Conservation (phyloP, 2,113 vertebrate species). For the Neolamprologus modestus region DNA sequence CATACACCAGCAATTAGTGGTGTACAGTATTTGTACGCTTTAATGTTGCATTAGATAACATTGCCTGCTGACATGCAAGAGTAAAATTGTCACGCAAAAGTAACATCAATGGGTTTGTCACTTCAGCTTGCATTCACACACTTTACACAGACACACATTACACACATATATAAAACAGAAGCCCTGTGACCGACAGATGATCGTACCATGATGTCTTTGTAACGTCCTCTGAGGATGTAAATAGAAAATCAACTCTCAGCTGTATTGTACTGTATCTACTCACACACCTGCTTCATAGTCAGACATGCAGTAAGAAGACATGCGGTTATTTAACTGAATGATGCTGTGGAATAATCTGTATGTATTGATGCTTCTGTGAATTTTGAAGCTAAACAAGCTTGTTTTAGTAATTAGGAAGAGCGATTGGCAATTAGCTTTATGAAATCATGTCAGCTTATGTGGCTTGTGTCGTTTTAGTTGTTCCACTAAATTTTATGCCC, state of each 20-base stretch:
- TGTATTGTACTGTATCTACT: background rate
- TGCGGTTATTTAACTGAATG: background rate
- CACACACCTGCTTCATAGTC: background rate
- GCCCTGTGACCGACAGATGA: conserved; percentile 26
- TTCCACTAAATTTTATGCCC: background rate
- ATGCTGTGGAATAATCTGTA: background rate
- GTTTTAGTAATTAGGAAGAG: conserved; percentile 14
- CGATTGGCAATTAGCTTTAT: conserved; percentile 13
- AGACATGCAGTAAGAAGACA: background rate
- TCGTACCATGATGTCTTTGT: conserved; percentile 1
- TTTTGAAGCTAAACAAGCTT: conserved; percentile 4
- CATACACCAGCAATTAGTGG: background rate
- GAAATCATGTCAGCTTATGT: background rate
- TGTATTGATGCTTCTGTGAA: background rate
- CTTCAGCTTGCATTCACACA: background rate
- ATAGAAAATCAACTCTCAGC: conserved; percentile 4
- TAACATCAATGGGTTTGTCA: background rate
- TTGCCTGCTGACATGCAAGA: background rate
- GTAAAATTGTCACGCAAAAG: background rate
- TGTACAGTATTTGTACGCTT: background rate
- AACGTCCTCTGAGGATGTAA: conserved; percentile 3
- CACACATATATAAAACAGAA: background rate
- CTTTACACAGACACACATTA: background rate
- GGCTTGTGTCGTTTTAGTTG: background rate
- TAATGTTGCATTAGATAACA: background rate